Base-by-base conservation (phyloP, 2,888 invertebrate genomes). In the Brachypalpus laphriformis region DNA sequence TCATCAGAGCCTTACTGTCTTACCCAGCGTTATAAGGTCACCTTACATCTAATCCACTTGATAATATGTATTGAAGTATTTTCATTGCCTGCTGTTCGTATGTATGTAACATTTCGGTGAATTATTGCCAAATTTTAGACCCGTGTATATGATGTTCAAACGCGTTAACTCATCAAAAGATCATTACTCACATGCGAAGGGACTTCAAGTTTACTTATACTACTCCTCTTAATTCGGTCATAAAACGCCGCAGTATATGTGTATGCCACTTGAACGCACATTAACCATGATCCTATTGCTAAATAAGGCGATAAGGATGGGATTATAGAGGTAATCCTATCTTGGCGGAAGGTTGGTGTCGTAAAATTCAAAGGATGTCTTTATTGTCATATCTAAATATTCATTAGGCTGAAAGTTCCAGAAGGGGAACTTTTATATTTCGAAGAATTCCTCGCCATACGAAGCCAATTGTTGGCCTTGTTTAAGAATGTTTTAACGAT, bases 31-130 rank as follows among this genome's bases (percentile, higher is more conserved):
- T 37, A 59, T 25, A 11, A 25, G 16, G 40, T 28, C n/a, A 20
- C 8, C 20, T 9, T 8, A 11, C 7, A 16, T 51, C 16, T 51
- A 25, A 37, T 51, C 54, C 40, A 18, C 54, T 18, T 56, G 14
- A 68, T 31, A 8, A 40, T 18, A n/a, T n/a, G n/a, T n/a, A 40
- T 68, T 57, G 31, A 70, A 70, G 42, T 22, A 34, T 45, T 57
- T 47, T 57, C 31, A 45, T 57, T 14, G 14, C 42, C 37, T 11
- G 9, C 20, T 20, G 1, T 16, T 16, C 5, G 6, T 31, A 45
- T 20, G 25, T 68, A 9, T 20, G 18, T 8, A 18, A 37, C 20
- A 14, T 70, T 42, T n/a, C 31, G 2, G 47, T 20, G 20, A 34
- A 22, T 59, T 22, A 47, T 37, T 37, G 34, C 34, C 11, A 59